These are phyloP conservation scores for Campylomormyrus numenius DNA, from an alignment of 2,113 vertebrate species.

Conservation along the genomic window DNA sequence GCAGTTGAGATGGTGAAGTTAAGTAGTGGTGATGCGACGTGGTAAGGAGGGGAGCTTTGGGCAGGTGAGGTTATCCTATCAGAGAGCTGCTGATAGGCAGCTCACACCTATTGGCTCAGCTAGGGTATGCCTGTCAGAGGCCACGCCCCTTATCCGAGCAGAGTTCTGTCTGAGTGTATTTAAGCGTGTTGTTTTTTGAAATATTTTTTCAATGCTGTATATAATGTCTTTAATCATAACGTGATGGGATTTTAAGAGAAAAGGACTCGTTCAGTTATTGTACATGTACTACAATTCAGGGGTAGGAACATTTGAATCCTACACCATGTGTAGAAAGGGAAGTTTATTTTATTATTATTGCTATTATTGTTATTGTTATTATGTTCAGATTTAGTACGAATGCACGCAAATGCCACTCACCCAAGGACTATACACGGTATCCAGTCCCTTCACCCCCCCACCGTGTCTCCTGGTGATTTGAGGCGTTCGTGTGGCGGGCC, in stretches of 20 bases:
- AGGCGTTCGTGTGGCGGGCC: neutral
- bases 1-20: neutral
- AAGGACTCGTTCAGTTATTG: neutral
- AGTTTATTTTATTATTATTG: neutral
- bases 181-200: constrained; percentile 3
- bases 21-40: neutral
- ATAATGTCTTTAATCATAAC: constrained; percentile 6
- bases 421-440: neutral
- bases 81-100: neutral
- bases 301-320: neutral
- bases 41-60: neutral
- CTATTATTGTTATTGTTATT: neutral
- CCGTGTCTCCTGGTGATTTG: neutral
- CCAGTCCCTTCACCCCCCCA: neutral
- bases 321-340: constrained; percentile 11
- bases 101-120: neutral
- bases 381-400: neutral
- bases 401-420: neutral
- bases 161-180: neutral
- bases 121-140: neutral
- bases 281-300: neutral
- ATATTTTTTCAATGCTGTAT: neutral
- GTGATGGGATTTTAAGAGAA: neutral
- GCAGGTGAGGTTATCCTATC: neutral
- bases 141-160: neutral